These are phyloP conservation scores for Salvelinus sp. DNA, from an alignment of 2,113 vertebrate genomes.

Conservation along the genomic window DNA sequence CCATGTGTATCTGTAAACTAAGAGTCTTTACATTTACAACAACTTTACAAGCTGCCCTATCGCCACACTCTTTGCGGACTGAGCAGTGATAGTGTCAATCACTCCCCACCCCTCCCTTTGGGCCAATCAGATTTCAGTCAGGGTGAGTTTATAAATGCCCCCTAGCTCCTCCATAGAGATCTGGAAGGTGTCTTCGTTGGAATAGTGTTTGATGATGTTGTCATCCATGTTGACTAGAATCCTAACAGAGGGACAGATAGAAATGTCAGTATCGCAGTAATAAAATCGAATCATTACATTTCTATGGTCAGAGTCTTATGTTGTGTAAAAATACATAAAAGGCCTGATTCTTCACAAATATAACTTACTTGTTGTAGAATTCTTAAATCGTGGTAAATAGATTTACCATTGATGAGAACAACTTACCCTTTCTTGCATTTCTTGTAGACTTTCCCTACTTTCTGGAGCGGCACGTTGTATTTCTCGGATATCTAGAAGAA, in stretches of 20 bases:
- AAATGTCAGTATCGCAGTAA: background rate
- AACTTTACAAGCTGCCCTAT: slow-evolving; percentile 50
- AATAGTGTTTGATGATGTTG: slow-evolving; percentile 98
- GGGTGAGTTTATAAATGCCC: slow-evolving; percentile 89
- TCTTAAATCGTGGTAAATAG: too few relatives aligned
- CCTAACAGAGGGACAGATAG: slow-evolving; percentile 61
- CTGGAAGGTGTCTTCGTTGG: slow-evolving; percentile 99
- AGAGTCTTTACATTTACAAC: slow-evolving; percentile 14
- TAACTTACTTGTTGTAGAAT: background rate
- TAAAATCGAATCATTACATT: too few relatives aligned
- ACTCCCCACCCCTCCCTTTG: background rate
- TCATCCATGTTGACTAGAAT: slow-evolving; percentile 99
- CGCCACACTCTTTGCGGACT: background rate
- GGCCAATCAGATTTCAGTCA: slow-evolving; percentile 89
- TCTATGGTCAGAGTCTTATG: too few relatives aligned
- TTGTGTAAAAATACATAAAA: background rate
- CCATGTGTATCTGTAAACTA: slow-evolving; percentile 73
- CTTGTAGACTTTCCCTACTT: slow-evolving; percentile 96
- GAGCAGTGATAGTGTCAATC: background rate
- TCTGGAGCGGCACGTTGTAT: slow-evolving; percentile 92
- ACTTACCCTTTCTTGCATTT: slow-evolving; percentile 99
- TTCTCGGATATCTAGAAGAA: slow-evolving; percentile 90
- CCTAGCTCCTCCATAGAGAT: slow-evolving; percentile 89
- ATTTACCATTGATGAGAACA: background rate
- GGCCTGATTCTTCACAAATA: background rate